These are phyloP conservation scores for Agriopis marginaria DNA, from an alignment of 2,888 invertebrate species.

Conservation along the genomic window DNA sequence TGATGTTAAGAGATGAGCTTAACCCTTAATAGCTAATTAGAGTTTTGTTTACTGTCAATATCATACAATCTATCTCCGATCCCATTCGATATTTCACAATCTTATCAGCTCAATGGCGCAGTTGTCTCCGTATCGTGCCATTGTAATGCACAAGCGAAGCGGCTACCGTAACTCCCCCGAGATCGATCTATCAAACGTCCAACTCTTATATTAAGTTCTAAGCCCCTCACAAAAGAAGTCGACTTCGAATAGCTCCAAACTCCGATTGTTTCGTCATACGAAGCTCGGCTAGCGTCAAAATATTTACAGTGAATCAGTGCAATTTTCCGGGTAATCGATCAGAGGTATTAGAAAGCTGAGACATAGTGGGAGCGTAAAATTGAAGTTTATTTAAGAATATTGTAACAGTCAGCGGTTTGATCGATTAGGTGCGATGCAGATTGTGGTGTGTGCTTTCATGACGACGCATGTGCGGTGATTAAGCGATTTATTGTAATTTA, in stretches of 20 bases:
- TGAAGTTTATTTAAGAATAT: constrained; percentile 71
- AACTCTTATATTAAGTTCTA: constrained; percentile 70
- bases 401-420: constrained; percentile 45
- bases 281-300: constrained; percentile 78
- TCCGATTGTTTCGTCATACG: constrained; percentile 81
- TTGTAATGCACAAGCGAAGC: constrained; percentile 55
- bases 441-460: constrained; percentile 37
- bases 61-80: background rate
- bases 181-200: constrained; percentile 82
- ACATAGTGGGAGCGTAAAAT: constrained; percentile 73
- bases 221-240: constrained; percentile 63
- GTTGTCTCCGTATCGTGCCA: constrained; percentile 55
- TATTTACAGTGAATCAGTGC: constrained; percentile 78
- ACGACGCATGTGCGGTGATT: constrained; percentile 32
- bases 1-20: no score
- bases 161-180: constrained; percentile 72
- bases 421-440: constrained; percentile 46
- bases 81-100: constrained; percentile 27
- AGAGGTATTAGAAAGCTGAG: constrained; percentile 66
- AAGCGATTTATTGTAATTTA: constrained; percentile 24
- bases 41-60: no score
- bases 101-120: constrained; percentile 53
- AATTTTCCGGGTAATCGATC: constrained; percentile 82
- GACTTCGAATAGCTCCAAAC: constrained; percentile 58
- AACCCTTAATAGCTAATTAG: no score